Conservation (phyloP, 2,113 vertebrate genomes). For the Platycercus adscitus region DNA sequence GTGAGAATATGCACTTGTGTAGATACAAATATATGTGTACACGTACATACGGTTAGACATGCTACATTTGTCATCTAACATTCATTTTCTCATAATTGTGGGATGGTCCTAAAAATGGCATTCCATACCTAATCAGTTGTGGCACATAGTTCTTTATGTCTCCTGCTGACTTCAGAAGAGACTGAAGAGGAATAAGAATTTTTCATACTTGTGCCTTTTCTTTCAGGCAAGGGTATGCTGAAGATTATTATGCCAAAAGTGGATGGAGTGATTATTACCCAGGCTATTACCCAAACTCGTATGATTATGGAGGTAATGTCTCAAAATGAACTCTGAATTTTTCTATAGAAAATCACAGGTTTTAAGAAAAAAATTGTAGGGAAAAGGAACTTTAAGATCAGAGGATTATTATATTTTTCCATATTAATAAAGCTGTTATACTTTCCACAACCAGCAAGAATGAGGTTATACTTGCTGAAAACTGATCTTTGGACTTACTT, state of each 20-base stretch:
- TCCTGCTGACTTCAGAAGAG: neutral
- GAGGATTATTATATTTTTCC: neutral
- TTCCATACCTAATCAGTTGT: neutral
- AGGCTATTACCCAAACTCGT: conserved; percentile 81
- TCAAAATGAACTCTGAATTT: neutral
- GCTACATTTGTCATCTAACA: neutral
- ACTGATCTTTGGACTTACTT: neutral
- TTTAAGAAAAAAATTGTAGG: neutral
- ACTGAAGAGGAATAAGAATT: neutral
- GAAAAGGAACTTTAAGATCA: neutral
- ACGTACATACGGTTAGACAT: neutral
- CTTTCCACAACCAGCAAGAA: neutral
- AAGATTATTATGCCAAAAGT: conserved; percentile 81
- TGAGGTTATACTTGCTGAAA: neutral
- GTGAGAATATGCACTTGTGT: neutral
- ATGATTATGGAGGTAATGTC: conserved; percentile 79
- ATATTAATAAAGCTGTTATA: neutral
- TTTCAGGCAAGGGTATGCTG: conserved; percentile 86
- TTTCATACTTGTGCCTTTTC: neutral
- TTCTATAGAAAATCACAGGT: neutral
- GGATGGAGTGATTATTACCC: conserved; percentile 88
- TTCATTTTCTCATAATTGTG: neutral
- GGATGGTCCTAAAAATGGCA: neutral
- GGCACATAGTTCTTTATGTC: neutral
- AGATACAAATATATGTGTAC: neutral